Percentiles rank a stretch among this genome's conserved stretches.
Conservation (phyloP, 2,888 invertebrate species). For the Rugalucina vietnamica region DNA sequence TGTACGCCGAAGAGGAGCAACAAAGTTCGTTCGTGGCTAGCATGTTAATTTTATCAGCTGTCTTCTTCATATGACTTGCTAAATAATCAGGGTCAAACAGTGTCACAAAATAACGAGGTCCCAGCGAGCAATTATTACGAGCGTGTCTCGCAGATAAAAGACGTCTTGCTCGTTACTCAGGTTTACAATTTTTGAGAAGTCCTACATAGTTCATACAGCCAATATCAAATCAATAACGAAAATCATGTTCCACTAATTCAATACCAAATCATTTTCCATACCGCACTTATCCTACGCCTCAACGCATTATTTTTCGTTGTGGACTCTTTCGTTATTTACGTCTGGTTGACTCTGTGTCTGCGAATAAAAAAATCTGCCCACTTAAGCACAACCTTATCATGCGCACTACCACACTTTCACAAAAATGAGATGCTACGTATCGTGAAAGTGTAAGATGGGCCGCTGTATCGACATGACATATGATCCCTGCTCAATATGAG, state of each 20-base stretch:
- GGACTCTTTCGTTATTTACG: slow-evolving; percentile 10
- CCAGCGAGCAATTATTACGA: slow-evolving; percentile 6
- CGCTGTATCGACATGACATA: too few relatives aligned
- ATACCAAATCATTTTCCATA: slow-evolving; percentile 6
- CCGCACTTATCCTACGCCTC: background rate
- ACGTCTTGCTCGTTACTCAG: slow-evolving; percentile 4
- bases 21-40: too few relatives aligned
- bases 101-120: slow-evolving; percentile 8
- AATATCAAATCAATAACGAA: background rate
- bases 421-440: background rate
- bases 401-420: background rate
- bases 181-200: background rate
- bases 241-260: slow-evolving; percentile 13
- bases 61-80: slow-evolving; percentile 12
- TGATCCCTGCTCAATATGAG: too few relatives aligned
- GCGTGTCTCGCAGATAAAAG: slow-evolving; percentile 5
- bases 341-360: background rate
- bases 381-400: background rate
- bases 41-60: background rate
- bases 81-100: slow-evolving; percentile 8
- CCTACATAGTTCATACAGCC: background rate
- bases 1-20: too few relatives aligned
- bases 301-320: background rate
- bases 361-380: background rate
- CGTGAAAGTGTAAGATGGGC: too few relatives aligned